Base-by-base conservation (phyloP, 2,797 vertebrate genomes). In the Ateles fusciceps region DNA sequence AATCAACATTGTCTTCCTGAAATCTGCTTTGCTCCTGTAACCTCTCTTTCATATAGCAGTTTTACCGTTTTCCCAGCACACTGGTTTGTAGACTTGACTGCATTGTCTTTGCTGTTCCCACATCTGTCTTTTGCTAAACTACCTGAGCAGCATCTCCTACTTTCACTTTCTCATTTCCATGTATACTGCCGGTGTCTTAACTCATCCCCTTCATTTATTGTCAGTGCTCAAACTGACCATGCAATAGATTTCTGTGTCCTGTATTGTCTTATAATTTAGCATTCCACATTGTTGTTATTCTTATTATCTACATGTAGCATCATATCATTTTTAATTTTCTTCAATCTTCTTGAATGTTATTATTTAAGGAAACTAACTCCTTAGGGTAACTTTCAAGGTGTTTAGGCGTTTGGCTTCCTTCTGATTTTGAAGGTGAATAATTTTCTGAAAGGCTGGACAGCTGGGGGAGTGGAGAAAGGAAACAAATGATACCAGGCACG, bases 321-420 rank as follows among this genome's bases (percentile, higher is more conserved):
- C 13, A 30, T 46, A 81, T 28, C 10, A 52, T 5, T 46, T n/a
- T 12, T 28, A 59, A 75, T 36, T 15, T 96, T 52, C 10, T 9
- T 78, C 44, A 24, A 7, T 55, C n/a, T 88, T 85, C 10, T 84
- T 71, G 68, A 84, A 59, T 96, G 39, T 85, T 14, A 57, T 28
- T 50, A 72, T 61, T 4, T 71, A 94, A 95, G 81, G 21, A 80
- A 94, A 55, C 36, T 50, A 78, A 88, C 48, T 61, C 33, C 39
- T 50, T 42, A 39, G 36, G 14, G 21, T 89, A 50, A 93, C 39
- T 90, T 74, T 72, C 33, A 71, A 94, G 57, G 36, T 91, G 36
- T 88, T 92, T 46, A 84, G 30, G 48, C 74, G 85, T 91, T 94
- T 93, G 59, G n/a, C 85, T 90, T 97, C 30, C 72, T 55, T 68